Evolutionary conservation across 1,140 invertebrate species (phyloP), one percentile per base, ranked within the genome.

Genomic region (Pissodes strobi): DNA sequence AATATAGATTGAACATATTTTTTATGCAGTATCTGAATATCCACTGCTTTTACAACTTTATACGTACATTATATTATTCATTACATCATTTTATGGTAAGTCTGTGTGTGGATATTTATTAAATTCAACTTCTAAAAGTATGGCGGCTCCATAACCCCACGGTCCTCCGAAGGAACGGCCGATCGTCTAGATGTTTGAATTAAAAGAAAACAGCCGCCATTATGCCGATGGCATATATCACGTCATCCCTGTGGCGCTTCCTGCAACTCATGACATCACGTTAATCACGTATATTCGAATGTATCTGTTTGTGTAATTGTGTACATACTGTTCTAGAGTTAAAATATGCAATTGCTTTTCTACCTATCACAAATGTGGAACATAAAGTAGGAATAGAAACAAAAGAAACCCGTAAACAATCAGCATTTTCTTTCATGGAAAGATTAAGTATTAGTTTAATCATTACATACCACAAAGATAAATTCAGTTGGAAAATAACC

Each of bases 191-290:
- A 56, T 60, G 39, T 60, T 49, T 46, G 38, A 60, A 60, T 58
- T 58, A 58, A 15, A 49, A 49, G 38, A 30, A 60, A 49, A 60
- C 57, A 49, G 75, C 75, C 75, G 75, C 75, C 75, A 76, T 76
- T 71, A 69, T 74, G 72, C 69, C 55, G 67, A 69, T 72, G 73
- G 71, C 73, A 73, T 71, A 75, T 74, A 69, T 74, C 72, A 76
- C 72, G 73, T 71, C 70, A 75, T 68, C 69, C 67, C 64, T 55
- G 56, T 51, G 46, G 37, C 56, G 37, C 45, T 56, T 70, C 68
- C 70, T 63, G 66, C 63, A 65, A 67, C 49, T 60, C 46, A 43
- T 75, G 72, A 73, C 70, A 69, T 74, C 69, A 72, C 43, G n/a
- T n/a, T n/a, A n/a, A n/a, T n/a, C n/a, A n/a, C n/a, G n/a, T n/a